Base-by-base conservation (phyloP, 2,888 invertebrate species). In the Troides aeacus region DNA sequence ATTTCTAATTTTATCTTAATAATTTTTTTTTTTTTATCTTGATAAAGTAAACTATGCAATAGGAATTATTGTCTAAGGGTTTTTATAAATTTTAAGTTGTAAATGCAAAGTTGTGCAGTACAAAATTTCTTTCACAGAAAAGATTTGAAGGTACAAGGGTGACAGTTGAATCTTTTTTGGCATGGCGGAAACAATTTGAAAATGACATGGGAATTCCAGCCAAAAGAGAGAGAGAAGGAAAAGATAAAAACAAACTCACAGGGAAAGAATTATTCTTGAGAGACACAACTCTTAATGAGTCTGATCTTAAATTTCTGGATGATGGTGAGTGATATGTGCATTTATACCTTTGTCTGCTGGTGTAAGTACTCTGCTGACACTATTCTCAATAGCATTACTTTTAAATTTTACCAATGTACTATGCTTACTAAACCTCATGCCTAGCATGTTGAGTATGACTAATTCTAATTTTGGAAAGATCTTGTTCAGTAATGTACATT, bases 81-180 rank as follows among this genome's bases (percentile, higher is more conserved):
- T 24, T 2, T 12, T 12, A 1, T 46, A 2, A 46, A 4, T 46
- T 15, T 1, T 53, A 12, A 53, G 18, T n/a, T n/a, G n/a, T n/a
- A n/a, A 18, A 8, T 1, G 18, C 1, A 53, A 6, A 3, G 18
- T 18, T n/a, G 5, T 53, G 53, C 15, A 53, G 2, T 53, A 53
- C 53, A n/a, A 53, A 18, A 18, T 53, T n/a, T 53, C 18, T 6
- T 53, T 58, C 66, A 68, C 89, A 97, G 95, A 97, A 97, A 95
- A 95, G 96, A 80, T 98, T 99, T 91, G 98, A 99, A 91, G 99
- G 99, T 18, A 99, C 99, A 0, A 93, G 96, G 78, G 99, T 99
- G 0, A 97, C 98, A 3, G 97, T 99, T 1, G 99, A 99, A 89
- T 96, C 97, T 10, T 99, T 99, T 88, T 88, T 99, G 80, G 96